phyloP scores from a whole-genome alignment of 2,113 vertebrate species.

The Thalassoma bifasciatum region DNA sequence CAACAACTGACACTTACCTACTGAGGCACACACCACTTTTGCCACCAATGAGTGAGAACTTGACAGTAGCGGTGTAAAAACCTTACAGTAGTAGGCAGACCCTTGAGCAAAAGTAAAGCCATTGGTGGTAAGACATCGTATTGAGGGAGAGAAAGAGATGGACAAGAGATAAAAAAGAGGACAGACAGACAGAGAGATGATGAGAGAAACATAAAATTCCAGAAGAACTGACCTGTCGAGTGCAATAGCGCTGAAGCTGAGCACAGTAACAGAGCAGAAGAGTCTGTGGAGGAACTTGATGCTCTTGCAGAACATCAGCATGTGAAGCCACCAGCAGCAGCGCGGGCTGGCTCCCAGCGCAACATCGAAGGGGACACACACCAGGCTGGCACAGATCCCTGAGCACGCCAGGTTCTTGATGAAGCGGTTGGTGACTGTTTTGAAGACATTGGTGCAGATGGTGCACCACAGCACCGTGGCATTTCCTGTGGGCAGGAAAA shows the following conservation, averaged over 20 bases:
- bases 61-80: too few relatives aligned
- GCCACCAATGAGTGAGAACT: too few relatives aligned
- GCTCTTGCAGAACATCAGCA: constrained; percentile 90
- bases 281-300: constrained; percentile 97
- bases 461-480: constrained; percentile 94
- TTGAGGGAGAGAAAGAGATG: too few relatives aligned
- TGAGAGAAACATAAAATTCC: neutral
- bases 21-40: too few relatives aligned
- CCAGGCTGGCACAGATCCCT: constrained; percentile 92
- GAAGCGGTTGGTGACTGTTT: constrained; percentile 95
- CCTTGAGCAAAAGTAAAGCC: too few relatives aligned
- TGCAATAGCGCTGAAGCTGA: constrained; percentile 91
- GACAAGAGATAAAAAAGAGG: neutral
- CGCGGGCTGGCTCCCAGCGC: constrained; percentile 90
- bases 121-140: too few relatives aligned
- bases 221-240: constrained; percentile 79
- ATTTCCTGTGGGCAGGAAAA: constrained; percentile 85
- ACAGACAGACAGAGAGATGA: too few relatives aligned
- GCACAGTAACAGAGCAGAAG: constrained; percentile 95
- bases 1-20: too few relatives aligned
- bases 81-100: too few relatives aligned
- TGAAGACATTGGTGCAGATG: constrained; percentile 92
- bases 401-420: constrained; percentile 97
- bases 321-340: constrained; percentile 96
- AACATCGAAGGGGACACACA: constrained; percentile 97